Conservation (phyloP, 2,888 invertebrate genomes). For the Drosophila hawaiiensis region DNA sequence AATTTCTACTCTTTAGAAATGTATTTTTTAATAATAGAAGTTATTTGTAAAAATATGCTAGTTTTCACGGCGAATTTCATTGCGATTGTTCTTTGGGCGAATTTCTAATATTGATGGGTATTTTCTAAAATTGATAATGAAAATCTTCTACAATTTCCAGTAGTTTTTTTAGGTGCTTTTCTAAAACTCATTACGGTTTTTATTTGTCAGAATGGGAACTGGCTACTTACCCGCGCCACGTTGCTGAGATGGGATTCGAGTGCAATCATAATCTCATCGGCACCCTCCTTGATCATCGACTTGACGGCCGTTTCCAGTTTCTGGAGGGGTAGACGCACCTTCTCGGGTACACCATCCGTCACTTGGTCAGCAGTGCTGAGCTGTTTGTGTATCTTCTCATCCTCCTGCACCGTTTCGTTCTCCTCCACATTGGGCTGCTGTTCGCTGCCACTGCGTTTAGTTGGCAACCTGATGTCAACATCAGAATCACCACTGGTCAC, state of each 20-base stretch:
- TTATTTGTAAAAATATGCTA: neutral
- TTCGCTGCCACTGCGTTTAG: slow-evolving; percentile 75
- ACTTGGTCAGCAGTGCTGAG: slow-evolving; percentile 84
- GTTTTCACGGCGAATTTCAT: neutral
- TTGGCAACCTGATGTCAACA: slow-evolving; percentile 71
- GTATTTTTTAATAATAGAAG: neutral
- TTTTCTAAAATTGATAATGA: neutral
- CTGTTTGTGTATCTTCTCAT: slow-evolving; percentile 87
- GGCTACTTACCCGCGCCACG: slow-evolving; percentile 76
- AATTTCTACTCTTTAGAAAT: neutral
- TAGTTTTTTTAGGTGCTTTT: neutral
- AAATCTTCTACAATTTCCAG: neutral
- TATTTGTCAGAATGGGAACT: neutral
- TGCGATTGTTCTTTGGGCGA: neutral
- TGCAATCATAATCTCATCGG: slow-evolving; percentile 87
- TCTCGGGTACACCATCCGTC: slow-evolving; percentile 86
- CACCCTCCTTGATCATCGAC: slow-evolving; percentile 68
- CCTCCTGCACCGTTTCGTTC: slow-evolving; percentile 85
- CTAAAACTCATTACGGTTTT: neutral
- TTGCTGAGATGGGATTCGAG: slow-evolving; percentile 85
- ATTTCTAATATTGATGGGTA: neutral
- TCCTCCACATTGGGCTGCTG: slow-evolving; percentile 78
- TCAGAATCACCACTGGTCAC: slow-evolving; percentile 7
- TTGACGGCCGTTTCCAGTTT: slow-evolving; percentile 85
- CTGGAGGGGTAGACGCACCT: slow-evolving; percentile 86